Evolutionary conservation across 2,113 vertebrate species (phyloP), one percentile per base, ranked within the genome.

Genomic region (Bombycilla garrulus): DNA sequence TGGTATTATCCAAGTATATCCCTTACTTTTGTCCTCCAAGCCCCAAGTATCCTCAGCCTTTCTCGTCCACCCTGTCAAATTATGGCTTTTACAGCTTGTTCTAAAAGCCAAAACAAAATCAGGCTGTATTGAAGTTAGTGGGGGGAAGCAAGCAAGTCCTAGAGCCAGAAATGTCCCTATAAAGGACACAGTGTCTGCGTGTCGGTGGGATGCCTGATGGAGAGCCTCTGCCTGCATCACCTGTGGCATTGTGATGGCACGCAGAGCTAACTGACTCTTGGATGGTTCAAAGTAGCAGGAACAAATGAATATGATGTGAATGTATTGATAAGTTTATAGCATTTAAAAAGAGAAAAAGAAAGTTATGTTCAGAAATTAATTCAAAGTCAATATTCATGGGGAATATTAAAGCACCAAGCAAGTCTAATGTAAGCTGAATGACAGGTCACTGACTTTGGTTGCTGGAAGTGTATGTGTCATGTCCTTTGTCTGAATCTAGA

Each of bases 401-500:
- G 79, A 65, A 45, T 58, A 36, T 84, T 88, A 90, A 93, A 93
- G 89, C 36, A 66, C 51, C 13, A 38, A 67, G 45, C 28, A 88
- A 50, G 35, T 86, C 65, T 40, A 67, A 71, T 65, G 67, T 57
- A 80, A 62, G 35, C 58, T 71, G 92, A 56, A 76, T 76, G 58
- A 70, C 84, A 89, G 44, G 25, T 51, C 36, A 58, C 65, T 11
- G 29, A 54, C 91, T 89, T 69, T 61, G 86, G 20, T 82, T 25
- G 56, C 69, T 86, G 38, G 40, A 86, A 90, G 67, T 33, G 56
- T 80, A 50, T 65, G 44, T 60, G 48, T 67, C 12, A 1, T 28
- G 58, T 47, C 69, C 96, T 96, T 95, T 77, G 89, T 72, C 71
- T 86, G 82, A 87, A 85, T 91, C 95, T 85, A 71, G 60, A 95